These are phyloP conservation scores for Melanogrammus aeglefinus DNA, from an alignment of 2,797 vertebrate species.

Conservation along the genomic window DNA sequence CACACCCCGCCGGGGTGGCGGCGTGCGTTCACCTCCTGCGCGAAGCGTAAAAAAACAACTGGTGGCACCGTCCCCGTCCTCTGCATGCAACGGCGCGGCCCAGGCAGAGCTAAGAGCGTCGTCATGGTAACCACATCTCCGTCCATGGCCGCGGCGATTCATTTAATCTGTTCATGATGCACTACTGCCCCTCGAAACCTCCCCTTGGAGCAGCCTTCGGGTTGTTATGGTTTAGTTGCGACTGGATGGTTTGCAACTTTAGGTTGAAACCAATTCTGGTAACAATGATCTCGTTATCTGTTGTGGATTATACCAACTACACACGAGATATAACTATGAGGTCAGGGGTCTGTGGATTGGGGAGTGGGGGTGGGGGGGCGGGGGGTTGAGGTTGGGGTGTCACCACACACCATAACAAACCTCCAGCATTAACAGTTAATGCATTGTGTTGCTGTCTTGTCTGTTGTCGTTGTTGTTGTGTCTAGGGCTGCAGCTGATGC, in stretches of 20 bases:
- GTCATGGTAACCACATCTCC: constrained; percentile 66
- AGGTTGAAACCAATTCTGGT: constrained; percentile 21
- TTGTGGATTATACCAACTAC: constrained; percentile 13
- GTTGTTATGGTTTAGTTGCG: constrained; percentile 8
- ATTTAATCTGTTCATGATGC: constrained; percentile 57
- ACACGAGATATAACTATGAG: too few species aligned
- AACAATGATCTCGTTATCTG: constrained; percentile 18
- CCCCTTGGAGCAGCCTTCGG: constrained; percentile 21
- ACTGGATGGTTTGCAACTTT: constrained; percentile 14
- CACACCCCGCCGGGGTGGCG: too few species aligned
- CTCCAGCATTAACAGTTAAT: neutral
- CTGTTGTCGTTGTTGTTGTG: too few species aligned
- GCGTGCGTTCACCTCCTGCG: constrained; percentile 36
- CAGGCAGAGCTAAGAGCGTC: constrained; percentile 40
- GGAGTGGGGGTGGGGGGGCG: too few species aligned
- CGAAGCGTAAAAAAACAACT: constrained; percentile 23
- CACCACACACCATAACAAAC: neutral
- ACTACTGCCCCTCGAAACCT: constrained; percentile 34
- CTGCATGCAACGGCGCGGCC: constrained; percentile 18
- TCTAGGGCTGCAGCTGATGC: too few species aligned
- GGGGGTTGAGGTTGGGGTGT: too few species aligned
- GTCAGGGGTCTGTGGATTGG: too few species aligned
- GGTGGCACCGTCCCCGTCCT: constrained; percentile 10
- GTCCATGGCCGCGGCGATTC: constrained; percentile 42
- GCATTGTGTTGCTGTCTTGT: neutral